phyloP scores from a whole-genome alignment of 37 sponge, comb jelly and placozoan species.

The Axinella damicornis region DNA sequence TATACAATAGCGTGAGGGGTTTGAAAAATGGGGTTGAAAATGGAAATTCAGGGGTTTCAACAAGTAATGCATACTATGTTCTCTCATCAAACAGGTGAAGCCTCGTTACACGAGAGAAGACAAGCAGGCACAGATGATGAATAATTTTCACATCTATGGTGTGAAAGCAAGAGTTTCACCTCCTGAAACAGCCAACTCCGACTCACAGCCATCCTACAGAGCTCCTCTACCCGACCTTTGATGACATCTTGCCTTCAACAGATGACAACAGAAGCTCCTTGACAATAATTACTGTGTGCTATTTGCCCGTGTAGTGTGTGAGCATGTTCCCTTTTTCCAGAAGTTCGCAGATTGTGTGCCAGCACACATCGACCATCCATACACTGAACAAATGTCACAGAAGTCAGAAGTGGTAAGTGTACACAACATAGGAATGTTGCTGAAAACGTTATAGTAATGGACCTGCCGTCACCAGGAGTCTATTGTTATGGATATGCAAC shows the following conservation, averaged over 20 bases:
- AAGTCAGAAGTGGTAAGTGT: slow-evolving; percentile 6
- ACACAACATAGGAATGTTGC: too few relatives aligned
- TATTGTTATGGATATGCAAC: too few relatives aligned
- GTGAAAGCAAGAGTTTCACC: neutral
- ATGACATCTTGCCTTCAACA: neutral
- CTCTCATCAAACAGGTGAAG: neutral
- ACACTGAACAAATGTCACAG: neutral
- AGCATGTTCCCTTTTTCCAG: neutral
- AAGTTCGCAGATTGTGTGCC: neutral
- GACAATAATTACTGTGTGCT: neutral
- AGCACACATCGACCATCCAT: neutral
- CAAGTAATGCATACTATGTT: too few relatives aligned
- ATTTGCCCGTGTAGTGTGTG: neutral
- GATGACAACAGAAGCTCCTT: neutral
- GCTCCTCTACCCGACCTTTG: neutral
- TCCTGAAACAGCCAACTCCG: neutral
- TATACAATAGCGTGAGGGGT: too few relatives aligned
- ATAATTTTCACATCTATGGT: neutral
- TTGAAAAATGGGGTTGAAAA: too few relatives aligned
- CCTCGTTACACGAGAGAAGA: neutral
- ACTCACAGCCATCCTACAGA: neutral
- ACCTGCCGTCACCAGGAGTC: too few relatives aligned
- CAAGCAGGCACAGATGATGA: neutral
- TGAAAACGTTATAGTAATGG: too few relatives aligned
- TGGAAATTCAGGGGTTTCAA: too few relatives aligned